Percentiles rank a stretch among this genome's conserved stretches.
These are phyloP conservation scores for Andrena flavipes DNA, from an alignment of 2,888 invertebrate genomes.

Conservation along the genomic window DNA sequence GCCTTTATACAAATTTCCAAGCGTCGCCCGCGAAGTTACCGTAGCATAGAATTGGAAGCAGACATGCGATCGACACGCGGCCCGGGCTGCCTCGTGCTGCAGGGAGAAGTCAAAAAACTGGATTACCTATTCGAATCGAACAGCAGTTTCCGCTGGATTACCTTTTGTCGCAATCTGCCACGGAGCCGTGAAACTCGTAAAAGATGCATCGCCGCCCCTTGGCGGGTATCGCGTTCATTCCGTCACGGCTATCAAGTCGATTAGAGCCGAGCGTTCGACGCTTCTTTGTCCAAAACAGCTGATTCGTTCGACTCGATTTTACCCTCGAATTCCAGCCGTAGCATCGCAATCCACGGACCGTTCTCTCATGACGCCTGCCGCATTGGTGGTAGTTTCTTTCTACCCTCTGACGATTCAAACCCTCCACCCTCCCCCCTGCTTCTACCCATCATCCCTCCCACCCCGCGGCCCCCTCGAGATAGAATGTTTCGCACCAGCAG, in stretches of 20 bases:
- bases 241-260: conserved; percentile 68
- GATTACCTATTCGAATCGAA: conserved; percentile 41
- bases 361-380: conserved; percentile 35
- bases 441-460: conserved; percentile 25
- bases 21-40: background rate
- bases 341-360: conserved; percentile 32
- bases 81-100: no score
- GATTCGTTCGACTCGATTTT: conserved; percentile 69
- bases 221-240: conserved; percentile 55
- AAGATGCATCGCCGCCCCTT: conserved; percentile 55
- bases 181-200: conserved; percentile 45
- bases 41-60: background rate
- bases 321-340: conserved; percentile 61
- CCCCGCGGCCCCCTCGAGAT: conserved; percentile 48
- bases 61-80: background rate
- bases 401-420: conserved; percentile 47
- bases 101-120: conserved; percentile 20
- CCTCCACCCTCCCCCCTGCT: background rate
- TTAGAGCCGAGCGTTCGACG: conserved; percentile 62
- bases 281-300: conserved; percentile 72
- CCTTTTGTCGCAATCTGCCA: conserved; percentile 41
- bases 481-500: conserved; percentile 73
- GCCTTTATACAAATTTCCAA: background rate
- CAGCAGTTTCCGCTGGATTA: conserved; percentile 62
- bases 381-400: conserved; percentile 61